Base-by-base conservation (phyloP, 2,888 invertebrate species). In the Noctua pronuba region DNA sequence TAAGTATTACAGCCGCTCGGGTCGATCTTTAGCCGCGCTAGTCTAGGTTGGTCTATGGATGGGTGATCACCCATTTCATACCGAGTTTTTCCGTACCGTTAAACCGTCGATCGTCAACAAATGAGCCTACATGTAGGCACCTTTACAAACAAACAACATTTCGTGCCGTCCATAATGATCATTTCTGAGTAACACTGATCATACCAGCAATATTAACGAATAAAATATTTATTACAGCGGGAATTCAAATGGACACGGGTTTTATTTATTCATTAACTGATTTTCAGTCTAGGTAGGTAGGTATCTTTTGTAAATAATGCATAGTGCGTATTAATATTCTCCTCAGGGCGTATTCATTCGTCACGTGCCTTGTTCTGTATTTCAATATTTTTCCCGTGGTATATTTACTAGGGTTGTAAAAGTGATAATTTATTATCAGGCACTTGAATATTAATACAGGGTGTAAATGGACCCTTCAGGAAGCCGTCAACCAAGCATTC, bases 221-320 rank as follows among this genome's bases (percentile, higher is more conserved):
- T 73, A 73, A 31, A 84, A 84, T 84, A 84, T 84, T 81, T 74
- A 75, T 75, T 60, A 66, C 16, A 24, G 28, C 24, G 1, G 35
- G 52, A 70, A 73, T 69, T 78, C 41, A 81, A 73, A 77, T 77
- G 62, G 24, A 49, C 1, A 2, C 24, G 13, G 35, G 16, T 28
- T 60, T 80, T 62, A 79, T 83, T 78, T 74, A 83, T 79, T 71
- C 21, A 6, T 24, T 1, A 28, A 66, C 70, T 16, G 52, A 64
- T 44, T 74, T 71, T 0, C 60, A 71, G 28, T 28, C 24, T 7
- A 60, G 52, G 41, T n/a, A 21, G 13, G 60, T 66, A 38, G 31
- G 38, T 52, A 41, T 5, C 64, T 64, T 64, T 64, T 49, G 68
- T 49, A 58, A 66, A 79, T 80, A 74, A 81, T 44, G 18, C 28